These are phyloP conservation scores for Macrosiphum euphorbiae DNA, from an alignment of 2,888 invertebrate genomes.

Conservation along the genomic window DNA sequence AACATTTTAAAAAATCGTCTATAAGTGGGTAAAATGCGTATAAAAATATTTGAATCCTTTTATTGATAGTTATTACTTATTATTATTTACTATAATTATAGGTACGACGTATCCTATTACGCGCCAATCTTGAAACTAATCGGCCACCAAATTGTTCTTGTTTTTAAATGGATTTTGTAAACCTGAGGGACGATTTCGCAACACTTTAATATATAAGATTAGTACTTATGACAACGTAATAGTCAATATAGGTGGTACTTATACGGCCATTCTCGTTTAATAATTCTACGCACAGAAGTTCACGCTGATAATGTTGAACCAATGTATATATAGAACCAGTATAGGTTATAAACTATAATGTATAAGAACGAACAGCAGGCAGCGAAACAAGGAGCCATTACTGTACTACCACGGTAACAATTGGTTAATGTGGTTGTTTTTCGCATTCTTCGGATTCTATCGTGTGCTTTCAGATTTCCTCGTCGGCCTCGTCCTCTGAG, in stretches of 20 bases:
- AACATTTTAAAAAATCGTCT: neutral
- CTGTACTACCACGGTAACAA: constrained; percentile 3
- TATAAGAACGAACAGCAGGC: neutral
- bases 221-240: neutral
- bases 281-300: constrained; percentile 8
- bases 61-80: neutral
- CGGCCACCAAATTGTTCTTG: neutral
- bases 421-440: constrained; percentile 42
- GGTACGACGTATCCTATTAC: neutral
- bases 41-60: neutral
- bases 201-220: neutral
- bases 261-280: neutral
- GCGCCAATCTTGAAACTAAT: neutral
- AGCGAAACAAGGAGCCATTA: constrained; percentile 11
- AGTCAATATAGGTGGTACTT: neutral
- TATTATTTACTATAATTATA: neutral
- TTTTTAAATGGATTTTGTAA: neutral
- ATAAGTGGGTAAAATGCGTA: neutral
- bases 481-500: neutral
- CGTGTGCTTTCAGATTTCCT: constrained; percentile 36
- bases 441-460: constrained; percentile 27
- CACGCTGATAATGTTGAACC: neutral
- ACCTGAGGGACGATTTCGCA: neutral
- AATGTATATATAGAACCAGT: neutral
- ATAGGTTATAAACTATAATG: neutral